Evolutionary conservation across 2,888 invertebrate genomes (phyloP).

Genomic region (Miltochrista miniata): DNA sequence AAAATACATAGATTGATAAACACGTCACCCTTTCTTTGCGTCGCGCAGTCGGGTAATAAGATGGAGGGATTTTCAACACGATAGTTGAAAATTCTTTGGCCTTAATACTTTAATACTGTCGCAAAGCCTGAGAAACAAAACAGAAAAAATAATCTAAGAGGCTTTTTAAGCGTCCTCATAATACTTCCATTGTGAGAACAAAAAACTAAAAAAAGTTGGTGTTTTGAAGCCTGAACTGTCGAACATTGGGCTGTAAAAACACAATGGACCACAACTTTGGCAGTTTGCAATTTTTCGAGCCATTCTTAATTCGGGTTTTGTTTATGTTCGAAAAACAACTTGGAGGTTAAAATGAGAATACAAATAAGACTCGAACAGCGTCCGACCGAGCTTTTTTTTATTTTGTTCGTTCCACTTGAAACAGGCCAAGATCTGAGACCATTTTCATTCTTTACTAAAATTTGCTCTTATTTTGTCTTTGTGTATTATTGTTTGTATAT

Average conservation of each 20-base stretch:
- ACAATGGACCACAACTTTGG: slow-evolving; percentile 23
- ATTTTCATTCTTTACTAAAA: no score
- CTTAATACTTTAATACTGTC: not conserved
- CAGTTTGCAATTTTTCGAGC: slow-evolving; percentile 19
- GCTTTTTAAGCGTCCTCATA: slow-evolving; percentile 3
- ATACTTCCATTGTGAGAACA: slow-evolving; percentile 13
- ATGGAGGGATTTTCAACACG: no score
- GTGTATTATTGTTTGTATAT: no score
- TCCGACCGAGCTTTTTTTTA: not conserved
- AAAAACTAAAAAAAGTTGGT: slow-evolving; percentile 22
- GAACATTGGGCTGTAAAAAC: slow-evolving; percentile 22
- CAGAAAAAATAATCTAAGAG: not conserved
- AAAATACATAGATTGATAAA: no score
- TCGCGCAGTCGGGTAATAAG: no score
- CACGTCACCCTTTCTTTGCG: no score
- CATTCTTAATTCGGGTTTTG: slow-evolving; percentile 9
- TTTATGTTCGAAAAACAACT: slow-evolving; percentile 17
- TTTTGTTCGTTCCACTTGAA: not conserved
- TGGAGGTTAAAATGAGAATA: slow-evolving; percentile 5
- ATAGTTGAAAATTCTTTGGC: not conserved
- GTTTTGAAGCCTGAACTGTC: slow-evolving; percentile 10
- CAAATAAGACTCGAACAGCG: slow-evolving; percentile 7
- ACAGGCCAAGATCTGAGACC: no score
- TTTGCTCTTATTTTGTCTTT: no score
- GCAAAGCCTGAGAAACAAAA: not conserved